Base-by-base conservation (phyloP, 2,888 invertebrate genomes). In the Abrostola tripartita region DNA sequence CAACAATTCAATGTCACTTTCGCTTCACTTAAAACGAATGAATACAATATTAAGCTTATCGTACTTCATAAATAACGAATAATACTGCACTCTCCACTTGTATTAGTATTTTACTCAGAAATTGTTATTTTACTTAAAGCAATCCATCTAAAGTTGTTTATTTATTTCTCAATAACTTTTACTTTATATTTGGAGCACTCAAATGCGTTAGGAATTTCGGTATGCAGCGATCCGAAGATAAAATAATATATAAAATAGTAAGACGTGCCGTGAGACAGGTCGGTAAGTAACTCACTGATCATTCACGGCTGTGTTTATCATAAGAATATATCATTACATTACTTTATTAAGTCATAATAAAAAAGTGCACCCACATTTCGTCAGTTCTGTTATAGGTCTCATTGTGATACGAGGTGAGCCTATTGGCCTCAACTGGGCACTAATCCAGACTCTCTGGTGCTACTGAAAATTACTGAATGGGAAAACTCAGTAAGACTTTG, bases 141-240 rank as follows among this genome's bases (percentile, higher is more conserved):
- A 56, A 60, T 35, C 44, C 52, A 42, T 60, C 37, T 50, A 41
- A 53, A 50, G 11, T n/a, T 42, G 40, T 50, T 52, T 64, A 59
- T 70, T 70, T 71, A 56, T 61, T 70, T 54, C 6, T 24, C 37
- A 9, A 54, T 49, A 49, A 58, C 47, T 54, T 71, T 61, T 38
- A 36, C 37, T 50, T 68, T 55, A 61, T 41, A 35, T 57, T 61
- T 57, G 14, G 11, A 10, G 24, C 50, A 57, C 56, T 52, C 53
- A 54, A 54, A 59, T 49, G 55, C 49, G 47, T 69, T 37, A 61
- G 12, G 36, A 8, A 11, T 37, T n/a, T 65, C 42, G n/a, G 12
- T 11, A 47, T 14, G 65, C 57, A 57, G 11, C 61, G 65, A 65
- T 61, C 57, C 54, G 54, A 36, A 10, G 2, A 14, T 6, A 36